Percentiles rank a stretch among this genome's conserved stretches.
Conservation (phyloP, 2,797 vertebrate species). For the Leuciscus waleckii region DNA sequence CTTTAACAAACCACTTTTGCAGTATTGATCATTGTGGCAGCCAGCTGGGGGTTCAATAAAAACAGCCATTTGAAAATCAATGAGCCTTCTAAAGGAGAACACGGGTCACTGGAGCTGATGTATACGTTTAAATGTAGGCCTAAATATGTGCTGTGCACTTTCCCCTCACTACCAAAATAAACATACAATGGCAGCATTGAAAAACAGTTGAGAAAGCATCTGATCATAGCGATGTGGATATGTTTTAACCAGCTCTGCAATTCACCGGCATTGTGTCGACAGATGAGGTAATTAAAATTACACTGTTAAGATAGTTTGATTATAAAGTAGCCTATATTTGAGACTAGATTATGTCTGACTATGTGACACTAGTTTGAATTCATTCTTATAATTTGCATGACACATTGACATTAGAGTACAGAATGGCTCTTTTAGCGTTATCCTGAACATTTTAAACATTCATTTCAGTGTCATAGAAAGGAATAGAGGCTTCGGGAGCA, state of each 20-base stretch:
- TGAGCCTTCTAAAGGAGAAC: conserved; percentile 32
- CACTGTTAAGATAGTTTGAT: too few relatives aligned
- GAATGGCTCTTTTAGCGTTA: too few relatives aligned
- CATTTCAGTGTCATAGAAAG: too few relatives aligned
- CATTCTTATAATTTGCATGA: too few relatives aligned
- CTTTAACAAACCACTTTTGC: conserved; percentile 16
- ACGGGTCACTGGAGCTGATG: neutral
- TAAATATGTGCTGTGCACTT: neutral
- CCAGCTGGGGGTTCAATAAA: conserved; percentile 39
- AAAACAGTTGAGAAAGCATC: neutral
- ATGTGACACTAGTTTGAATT: too few relatives aligned
- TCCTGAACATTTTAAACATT: too few relatives aligned
- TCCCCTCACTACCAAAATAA: neutral
- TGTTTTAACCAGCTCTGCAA: neutral
- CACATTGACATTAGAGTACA: too few relatives aligned
- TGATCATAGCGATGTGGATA: too few relatives aligned
- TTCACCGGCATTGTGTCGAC: neutral
- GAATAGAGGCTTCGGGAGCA: too few relatives aligned
- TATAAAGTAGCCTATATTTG: too few relatives aligned
- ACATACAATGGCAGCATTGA: neutral
- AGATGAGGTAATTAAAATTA: too few relatives aligned
- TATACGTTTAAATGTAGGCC: neutral
- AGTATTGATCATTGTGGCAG: conserved; percentile 45
- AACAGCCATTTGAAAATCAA: conserved; percentile 36
- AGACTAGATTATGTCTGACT: too few relatives aligned